These are phyloP conservation scores for Psittacula echo DNA, from an alignment of 2,797 vertebrate species.

Conservation along the genomic window DNA sequence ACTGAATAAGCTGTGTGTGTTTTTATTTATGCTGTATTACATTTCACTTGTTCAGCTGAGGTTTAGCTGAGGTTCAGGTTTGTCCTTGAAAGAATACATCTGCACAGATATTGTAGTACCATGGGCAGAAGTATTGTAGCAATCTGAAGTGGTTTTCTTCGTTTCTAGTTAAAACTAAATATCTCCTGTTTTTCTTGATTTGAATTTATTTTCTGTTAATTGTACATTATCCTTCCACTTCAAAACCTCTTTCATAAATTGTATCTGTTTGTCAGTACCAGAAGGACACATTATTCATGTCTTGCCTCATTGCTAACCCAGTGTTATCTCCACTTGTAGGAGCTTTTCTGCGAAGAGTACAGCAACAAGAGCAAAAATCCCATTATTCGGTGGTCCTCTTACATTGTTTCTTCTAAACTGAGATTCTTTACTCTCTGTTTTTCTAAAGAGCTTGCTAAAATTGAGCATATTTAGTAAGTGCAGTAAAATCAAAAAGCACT, in stretches of 20 bases:
- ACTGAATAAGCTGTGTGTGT: too few relatives aligned
- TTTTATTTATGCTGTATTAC: neutral
- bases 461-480: neutral
- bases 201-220: neutral
- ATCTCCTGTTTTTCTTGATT: neutral
- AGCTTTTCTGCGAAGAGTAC: neutral
- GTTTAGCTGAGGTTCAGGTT: neutral
- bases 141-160: neutral
- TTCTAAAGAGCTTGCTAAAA: neutral
- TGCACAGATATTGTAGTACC: neutral
- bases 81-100: neutral
- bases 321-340: neutral
- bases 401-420: neutral
- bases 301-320: neutral
- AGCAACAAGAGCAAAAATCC: neutral
- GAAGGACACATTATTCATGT: neutral
- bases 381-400: neutral
- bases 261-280: neutral
- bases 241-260: neutral
- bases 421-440: neutral
- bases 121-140: rapidly evolving
- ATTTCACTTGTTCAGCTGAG: neutral
- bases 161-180: neutral
- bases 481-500: neutral
- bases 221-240: neutral